Evolutionary conservation across 2,797 vertebrate species (phyloP).

Genomic region (Enteromius fasciolatus): DNA sequence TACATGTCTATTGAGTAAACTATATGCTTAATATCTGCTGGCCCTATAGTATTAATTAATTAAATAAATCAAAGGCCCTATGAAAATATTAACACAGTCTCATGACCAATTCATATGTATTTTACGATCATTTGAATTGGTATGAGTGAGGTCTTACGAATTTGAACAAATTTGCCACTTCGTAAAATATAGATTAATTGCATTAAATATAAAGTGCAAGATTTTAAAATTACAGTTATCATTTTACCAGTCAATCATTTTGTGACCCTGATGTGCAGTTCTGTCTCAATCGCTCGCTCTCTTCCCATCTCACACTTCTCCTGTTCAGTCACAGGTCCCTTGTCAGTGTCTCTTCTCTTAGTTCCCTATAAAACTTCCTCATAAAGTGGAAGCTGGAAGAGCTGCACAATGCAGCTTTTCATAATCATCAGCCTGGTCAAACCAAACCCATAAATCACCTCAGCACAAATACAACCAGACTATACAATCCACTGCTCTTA

Average conservation of each 20-base stretch:
- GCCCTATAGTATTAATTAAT: too few species aligned
- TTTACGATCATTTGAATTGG: too few species aligned
- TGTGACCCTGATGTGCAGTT: not conserved
- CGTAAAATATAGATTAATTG: too few species aligned
- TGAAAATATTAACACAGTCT: not conserved
- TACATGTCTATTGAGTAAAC: not conserved
- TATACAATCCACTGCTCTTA: slow-evolving; percentile 67
- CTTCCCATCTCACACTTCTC: not conserved
- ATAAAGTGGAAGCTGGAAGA: slow-evolving; percentile 10
- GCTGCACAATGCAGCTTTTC: slow-evolving; percentile 59
- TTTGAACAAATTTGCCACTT: too few species aligned
- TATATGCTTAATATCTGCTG: not conserved
- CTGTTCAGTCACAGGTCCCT: not conserved
- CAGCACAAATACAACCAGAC: slow-evolving; percentile 75
- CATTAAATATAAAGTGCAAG: not conserved
- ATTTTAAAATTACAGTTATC: not conserved
- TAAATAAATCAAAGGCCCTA: not conserved
- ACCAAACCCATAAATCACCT: slow-evolving; percentile 76
- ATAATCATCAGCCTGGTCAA: slow-evolving; percentile 67
- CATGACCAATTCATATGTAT: too few species aligned
- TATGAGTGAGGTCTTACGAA: too few species aligned
- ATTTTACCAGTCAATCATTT: slow-evolving; percentile 3
- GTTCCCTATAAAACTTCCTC: not conserved
- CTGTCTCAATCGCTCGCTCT: not conserved
- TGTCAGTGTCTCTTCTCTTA: slow-evolving; percentile 8